These are phyloP conservation scores for Stichodactyla helianthus DNA, from an alignment of 64 coral and sea anemone species.

Conservation along the genomic window DNA sequence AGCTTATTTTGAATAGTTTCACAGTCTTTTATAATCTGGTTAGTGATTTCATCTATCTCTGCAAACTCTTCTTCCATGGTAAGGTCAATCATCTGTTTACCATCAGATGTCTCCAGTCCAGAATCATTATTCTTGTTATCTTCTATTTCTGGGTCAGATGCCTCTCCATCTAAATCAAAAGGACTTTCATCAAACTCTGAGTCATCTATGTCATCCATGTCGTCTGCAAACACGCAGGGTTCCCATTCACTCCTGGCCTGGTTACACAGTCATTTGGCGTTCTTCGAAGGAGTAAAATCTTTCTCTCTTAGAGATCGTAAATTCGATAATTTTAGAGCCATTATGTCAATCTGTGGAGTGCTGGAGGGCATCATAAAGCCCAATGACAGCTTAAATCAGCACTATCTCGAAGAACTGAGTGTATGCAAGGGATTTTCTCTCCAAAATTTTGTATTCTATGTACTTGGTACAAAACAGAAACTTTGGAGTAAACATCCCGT, in stretches of 20 bases:
- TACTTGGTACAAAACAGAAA: too few species aligned
- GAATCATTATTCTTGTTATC: neutral
- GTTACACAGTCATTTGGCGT: too few species aligned
- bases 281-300: too few species aligned
- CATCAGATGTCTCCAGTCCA: neutral
- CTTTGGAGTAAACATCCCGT: too few species aligned
- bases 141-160: neutral
- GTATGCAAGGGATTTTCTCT: too few species aligned
- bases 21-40: conserved; percentile 26
- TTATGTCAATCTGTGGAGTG: too few species aligned
- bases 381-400: too few species aligned
- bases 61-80: conserved; percentile 1
- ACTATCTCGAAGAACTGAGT: too few species aligned
- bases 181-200: conserved; percentile 26
- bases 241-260: too few species aligned
- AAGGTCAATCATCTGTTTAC: neutral
- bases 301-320: too few species aligned
- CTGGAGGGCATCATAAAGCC: too few species aligned
- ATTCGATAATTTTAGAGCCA: conserved; percentile 47
- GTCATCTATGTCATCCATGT: conserved; percentile 43
- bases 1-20: neutral
- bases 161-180: conserved; percentile 32
- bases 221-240: conserved; percentile 30
- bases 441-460: too few species aligned
- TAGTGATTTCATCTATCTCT: conserved; percentile 1